Conservation (phyloP, 2,113 vertebrate genomes). For the Microtus oregoni region DNA sequence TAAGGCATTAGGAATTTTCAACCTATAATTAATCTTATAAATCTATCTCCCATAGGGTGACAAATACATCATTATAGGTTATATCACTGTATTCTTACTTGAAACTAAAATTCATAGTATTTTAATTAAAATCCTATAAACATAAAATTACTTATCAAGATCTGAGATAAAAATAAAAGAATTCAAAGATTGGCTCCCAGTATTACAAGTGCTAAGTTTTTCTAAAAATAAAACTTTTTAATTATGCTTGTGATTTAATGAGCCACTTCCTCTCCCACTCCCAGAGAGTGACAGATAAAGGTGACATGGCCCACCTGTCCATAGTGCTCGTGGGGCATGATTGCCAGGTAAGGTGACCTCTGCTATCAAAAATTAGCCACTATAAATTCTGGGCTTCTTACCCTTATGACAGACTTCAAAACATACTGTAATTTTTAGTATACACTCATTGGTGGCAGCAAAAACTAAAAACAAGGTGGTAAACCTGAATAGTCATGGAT, state of each 20-base stretch:
- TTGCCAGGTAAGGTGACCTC: background rate
- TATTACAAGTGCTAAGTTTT: background rate
- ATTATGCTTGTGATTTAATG: background rate
- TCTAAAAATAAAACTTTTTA: background rate
- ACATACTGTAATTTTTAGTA: background rate
- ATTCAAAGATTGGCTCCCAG: background rate
- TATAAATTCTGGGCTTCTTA: background rate
- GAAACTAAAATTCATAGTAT: background rate
- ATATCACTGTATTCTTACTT: background rate
- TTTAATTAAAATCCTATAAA: constrained; percentile 25
- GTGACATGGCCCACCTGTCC: background rate
- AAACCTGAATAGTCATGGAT: background rate
- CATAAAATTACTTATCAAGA: background rate
- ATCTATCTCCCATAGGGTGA: background rate
- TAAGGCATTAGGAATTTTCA: background rate
- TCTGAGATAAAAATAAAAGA: background rate
- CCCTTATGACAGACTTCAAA: background rate
- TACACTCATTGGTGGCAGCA: background rate
- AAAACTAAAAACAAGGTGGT: background rate
- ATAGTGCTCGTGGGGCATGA: background rate
- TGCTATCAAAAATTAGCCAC: background rate
- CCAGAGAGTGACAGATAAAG: background rate
- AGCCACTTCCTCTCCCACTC: background rate
- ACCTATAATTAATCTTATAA: background rate
- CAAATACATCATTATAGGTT: background rate